Conservation (phyloP, 2,113 vertebrate genomes). For the Perccottus glenii region DNA sequence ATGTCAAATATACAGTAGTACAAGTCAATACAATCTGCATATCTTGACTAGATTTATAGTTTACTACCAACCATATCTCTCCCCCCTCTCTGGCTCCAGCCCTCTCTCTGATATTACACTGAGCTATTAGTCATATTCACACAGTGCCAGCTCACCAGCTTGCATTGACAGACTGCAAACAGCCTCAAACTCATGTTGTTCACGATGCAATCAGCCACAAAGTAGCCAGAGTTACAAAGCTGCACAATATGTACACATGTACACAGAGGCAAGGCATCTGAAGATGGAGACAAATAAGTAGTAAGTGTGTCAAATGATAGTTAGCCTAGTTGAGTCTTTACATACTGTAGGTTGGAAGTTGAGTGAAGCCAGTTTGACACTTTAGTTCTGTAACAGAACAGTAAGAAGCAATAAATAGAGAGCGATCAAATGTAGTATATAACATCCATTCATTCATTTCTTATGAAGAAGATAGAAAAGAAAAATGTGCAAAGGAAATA, state of each 20-base stretch:
- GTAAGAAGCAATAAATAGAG: too few relatives aligned
- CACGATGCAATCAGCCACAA: constrained; percentile 47
- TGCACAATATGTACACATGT: constrained; percentile 23
- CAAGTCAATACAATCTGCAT: neutral
- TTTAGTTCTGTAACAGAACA: too few relatives aligned
- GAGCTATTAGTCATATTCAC: constrained; percentile 63
- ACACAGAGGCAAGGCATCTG: constrained; percentile 6
- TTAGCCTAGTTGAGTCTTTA: too few relatives aligned
- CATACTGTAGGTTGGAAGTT: too few relatives aligned
- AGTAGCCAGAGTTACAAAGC: constrained; percentile 40
- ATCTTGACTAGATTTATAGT: constrained; percentile 32
- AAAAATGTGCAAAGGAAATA: too few relatives aligned
- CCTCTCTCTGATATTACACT: constrained; percentile 40
- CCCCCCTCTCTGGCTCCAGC: constrained; percentile 10
- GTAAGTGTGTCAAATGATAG: neutral
- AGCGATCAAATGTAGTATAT: too few relatives aligned
- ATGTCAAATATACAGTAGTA: too few relatives aligned
- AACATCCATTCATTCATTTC: too few relatives aligned
- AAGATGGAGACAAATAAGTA: neutral
- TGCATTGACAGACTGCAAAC: constrained; percentile 56
- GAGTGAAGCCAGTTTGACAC: too few relatives aligned
- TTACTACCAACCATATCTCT: constrained; percentile 28
- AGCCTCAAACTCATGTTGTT: constrained; percentile 40
- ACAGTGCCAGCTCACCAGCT: constrained; percentile 58
- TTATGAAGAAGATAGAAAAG: too few relatives aligned